A percentile compares a stretch with the other conserved stretches of the same genome.
These are phyloP conservation scores for Clinocottus analis DNA, from an alignment of 2,113 vertebrate genomes.

Conservation along the genomic window DNA sequence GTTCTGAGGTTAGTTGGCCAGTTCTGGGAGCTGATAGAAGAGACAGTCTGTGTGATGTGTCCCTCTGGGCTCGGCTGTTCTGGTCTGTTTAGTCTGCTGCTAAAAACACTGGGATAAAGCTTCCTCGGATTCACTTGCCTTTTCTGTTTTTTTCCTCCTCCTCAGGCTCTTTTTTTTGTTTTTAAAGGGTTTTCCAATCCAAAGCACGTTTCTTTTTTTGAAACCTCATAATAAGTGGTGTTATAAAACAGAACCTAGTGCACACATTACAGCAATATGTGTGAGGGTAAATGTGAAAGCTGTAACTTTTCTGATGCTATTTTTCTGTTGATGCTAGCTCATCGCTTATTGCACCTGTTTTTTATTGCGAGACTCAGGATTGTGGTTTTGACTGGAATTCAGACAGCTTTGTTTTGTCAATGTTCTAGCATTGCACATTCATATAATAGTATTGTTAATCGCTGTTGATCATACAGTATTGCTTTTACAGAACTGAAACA, in stretches of 20 bases:
- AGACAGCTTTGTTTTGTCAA: neutral
- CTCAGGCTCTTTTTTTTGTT: neutral
- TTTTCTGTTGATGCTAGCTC: neutral
- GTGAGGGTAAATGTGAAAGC: neutral
- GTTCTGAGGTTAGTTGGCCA: conserved; percentile 56
- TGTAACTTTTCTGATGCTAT: neutral
- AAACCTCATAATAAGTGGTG: neutral
- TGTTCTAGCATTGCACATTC: neutral
- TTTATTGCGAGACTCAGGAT: too few relatives aligned
- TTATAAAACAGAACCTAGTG: neutral
- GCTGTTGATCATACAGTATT: neutral
- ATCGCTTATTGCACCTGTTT: neutral
- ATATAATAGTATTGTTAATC: neutral
- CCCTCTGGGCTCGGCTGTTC: conserved; percentile 46
- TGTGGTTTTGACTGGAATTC: neutral
- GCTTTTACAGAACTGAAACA: neutral
- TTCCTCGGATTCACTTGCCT: too few relatives aligned
- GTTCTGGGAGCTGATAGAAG: conserved; percentile 43
- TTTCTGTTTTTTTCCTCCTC: conserved; percentile 11
- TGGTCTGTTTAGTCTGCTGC: conserved; percentile 41
- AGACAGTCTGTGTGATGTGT: conserved; percentile 31
- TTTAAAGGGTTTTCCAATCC: conserved; percentile 6
- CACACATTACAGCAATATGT: neutral
- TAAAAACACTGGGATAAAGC: conserved; percentile 25
- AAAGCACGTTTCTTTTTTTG: conserved; percentile 8